Evolutionary conservation across 2,888 invertebrate species (phyloP), one percentile per base, ranked within the genome.

Genomic region (Eudasyphora cyanicolor): DNA sequence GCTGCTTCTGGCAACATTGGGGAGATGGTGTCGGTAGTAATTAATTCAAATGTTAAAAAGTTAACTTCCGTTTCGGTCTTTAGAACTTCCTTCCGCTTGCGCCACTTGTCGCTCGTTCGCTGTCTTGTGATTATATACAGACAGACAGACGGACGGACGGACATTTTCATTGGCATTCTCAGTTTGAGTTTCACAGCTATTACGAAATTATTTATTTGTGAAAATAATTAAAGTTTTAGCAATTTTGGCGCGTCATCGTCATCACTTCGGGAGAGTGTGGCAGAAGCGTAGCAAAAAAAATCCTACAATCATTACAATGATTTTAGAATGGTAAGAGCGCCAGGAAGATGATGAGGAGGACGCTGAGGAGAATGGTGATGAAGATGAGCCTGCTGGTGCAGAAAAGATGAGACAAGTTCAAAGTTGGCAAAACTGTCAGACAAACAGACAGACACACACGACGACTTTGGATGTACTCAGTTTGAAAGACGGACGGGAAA

Each of bases 171-270:
- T 12, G n/a, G 45, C 45, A 45, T 12, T 45, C 45, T n/a, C 14
- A 27, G n/a, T 54, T 42, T 75, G 74, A 62, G 79, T 76, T 29
- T 75, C 67, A 29, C 54, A 49, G 49, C 35, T 54, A 75, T 78
- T 67, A 78, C 81, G 60, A 84, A 84, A 81, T 78, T 81, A 84
- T 81, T 84, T 84, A 81, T 85, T 84, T 82, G 86, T 80, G 70
- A 85, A 88, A 90, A 90, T 89, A 90, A 90, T 90, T 90, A 90
- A 90, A 90, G 87, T 90, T 89, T 80, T 57, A 86, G 86, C 77
- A 70, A 88, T 88, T n/a, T 89, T 87, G 86, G 83, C 79, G 74
- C 73, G 82, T 82, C 88, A 89, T 89, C 89, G 87, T 87, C 86
- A 87, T 86, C 24, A 35, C 78, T 21, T 78, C 85, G 86, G 17